These are phyloP conservation scores for Melitaea athalia DNA, from an alignment of 2,888 invertebrate genomes.

Conservation along the genomic window DNA sequence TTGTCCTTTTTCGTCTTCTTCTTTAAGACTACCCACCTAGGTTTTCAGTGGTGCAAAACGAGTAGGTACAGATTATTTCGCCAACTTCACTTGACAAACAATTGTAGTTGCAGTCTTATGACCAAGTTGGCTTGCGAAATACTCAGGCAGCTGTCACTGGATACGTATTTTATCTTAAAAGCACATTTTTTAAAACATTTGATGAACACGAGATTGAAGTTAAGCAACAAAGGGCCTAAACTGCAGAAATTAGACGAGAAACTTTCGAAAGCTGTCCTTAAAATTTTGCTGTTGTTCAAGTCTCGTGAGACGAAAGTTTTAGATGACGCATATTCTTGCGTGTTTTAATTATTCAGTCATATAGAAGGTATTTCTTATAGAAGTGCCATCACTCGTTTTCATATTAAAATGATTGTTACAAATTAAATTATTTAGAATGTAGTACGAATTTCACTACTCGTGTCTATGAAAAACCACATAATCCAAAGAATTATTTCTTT, in stretches of 20 bases:
- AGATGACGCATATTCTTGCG: conserved; percentile 33
- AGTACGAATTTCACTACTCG: too few species aligned
- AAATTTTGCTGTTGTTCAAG: conserved; percentile 4
- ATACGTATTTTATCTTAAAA: not conserved
- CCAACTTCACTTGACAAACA: too few species aligned
- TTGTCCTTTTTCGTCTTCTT: too few species aligned
- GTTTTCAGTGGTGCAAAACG: too few species aligned
- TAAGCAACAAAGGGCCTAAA: conserved; percentile 8
- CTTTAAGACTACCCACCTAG: too few species aligned
- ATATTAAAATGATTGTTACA: not conserved
- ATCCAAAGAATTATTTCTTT: too few species aligned
- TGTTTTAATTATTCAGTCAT: conserved; percentile 45
- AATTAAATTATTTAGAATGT: too few species aligned
- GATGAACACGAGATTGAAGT: conserved; percentile 2
- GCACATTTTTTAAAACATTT: not conserved
- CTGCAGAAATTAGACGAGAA: conserved; percentile 9
- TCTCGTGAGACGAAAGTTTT: conserved; percentile 26
- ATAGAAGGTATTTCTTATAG: conserved; percentile 7
- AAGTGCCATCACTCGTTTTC: not conserved
- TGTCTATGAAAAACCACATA: too few species aligned
- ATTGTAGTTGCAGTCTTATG: too few species aligned
- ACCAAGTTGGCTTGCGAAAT: not conserved
- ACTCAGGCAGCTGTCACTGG: not conserved
- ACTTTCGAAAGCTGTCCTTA: conserved; percentile 21
- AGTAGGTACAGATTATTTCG: too few species aligned